These are phyloP conservation scores for Aphelenchoides avenae DNA, from an alignment of 1,140 invertebrate genomes.

Conservation along the genomic window DNA sequence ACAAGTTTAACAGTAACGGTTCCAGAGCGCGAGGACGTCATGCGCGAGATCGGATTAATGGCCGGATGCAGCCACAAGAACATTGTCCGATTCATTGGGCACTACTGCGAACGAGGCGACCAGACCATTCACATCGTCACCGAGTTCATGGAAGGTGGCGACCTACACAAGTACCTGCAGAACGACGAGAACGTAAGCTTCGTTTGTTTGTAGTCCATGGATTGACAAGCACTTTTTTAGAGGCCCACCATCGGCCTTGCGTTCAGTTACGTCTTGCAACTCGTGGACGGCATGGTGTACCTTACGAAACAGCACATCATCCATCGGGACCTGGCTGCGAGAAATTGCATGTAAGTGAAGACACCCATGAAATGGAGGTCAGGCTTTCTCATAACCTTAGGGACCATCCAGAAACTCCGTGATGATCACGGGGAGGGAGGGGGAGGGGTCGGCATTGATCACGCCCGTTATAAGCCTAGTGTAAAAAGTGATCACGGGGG, in stretches of 20 bases:
- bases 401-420: too few relatives aligned
- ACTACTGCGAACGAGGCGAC: constrained; percentile 14
- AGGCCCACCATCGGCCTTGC: constrained; percentile 82
- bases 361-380: too few relatives aligned
- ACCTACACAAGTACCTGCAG: constrained; percentile 20
- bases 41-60: constrained; percentile 17
- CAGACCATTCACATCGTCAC: constrained; percentile 37
- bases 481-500: too few relatives aligned
- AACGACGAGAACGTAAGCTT: constrained; percentile 24
- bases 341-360: constrained; percentile 75
- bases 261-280: constrained; percentile 90
- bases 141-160: constrained; percentile 30
- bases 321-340: constrained; percentile 89
- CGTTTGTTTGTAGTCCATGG: too few relatives aligned
- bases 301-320: constrained; percentile 83
- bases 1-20: too few relatives aligned
- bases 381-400: background rate
- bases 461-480: too few relatives aligned
- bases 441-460: too few relatives aligned
- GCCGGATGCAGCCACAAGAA: constrained; percentile 15
- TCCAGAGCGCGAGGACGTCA: too few relatives aligned
- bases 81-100: constrained; percentile 14
- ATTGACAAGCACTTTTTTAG: constrained; percentile 27
- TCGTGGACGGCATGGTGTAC: constrained; percentile 94
- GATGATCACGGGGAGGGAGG: too few relatives aligned